These are phyloP conservation scores for Hyalella azteca DNA, from an alignment of 2,888 invertebrate species.

Conservation along the genomic window DNA sequence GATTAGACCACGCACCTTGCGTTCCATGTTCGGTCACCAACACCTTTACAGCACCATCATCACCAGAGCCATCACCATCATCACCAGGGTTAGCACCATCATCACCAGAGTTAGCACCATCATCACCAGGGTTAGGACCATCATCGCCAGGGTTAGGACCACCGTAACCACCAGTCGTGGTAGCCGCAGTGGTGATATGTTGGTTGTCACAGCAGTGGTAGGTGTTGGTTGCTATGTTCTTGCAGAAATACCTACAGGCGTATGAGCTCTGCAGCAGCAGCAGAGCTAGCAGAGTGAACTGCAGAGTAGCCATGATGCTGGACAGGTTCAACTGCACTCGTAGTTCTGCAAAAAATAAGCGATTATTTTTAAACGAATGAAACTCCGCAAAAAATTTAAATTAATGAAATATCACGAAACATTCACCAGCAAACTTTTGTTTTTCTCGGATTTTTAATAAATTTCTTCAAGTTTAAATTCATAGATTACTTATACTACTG, in stretches of 20 bases:
- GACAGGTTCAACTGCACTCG: too few relatives aligned
- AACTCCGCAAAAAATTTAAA: too few relatives aligned
- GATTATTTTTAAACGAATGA: too few relatives aligned
- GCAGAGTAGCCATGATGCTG: not conserved
- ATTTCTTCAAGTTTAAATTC: too few relatives aligned
- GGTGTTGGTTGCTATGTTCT: not conserved
- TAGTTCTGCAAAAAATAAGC: too few relatives aligned
- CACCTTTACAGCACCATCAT: not conserved
- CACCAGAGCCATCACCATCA: not conserved
- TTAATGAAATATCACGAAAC: too few relatives aligned
- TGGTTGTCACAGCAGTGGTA: not conserved
- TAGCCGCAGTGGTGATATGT: not conserved
- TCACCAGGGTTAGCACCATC: not conserved
- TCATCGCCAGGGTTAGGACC: not conserved
- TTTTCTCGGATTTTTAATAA: too few relatives aligned
- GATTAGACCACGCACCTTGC: not conserved
- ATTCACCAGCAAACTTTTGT: too few relatives aligned
- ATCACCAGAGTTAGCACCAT: not conserved
- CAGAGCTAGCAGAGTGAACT: not conserved
- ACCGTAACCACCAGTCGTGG: not conserved
- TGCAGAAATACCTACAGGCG: conserved; percentile 29
- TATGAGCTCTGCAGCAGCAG: not conserved
- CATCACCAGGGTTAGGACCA: not conserved
- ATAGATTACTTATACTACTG: too few relatives aligned
- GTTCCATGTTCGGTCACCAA: not conserved